Evolutionary conservation across 2,113 vertebrate genomes (phyloP).

Genomic region (Otus sunia): DNA sequence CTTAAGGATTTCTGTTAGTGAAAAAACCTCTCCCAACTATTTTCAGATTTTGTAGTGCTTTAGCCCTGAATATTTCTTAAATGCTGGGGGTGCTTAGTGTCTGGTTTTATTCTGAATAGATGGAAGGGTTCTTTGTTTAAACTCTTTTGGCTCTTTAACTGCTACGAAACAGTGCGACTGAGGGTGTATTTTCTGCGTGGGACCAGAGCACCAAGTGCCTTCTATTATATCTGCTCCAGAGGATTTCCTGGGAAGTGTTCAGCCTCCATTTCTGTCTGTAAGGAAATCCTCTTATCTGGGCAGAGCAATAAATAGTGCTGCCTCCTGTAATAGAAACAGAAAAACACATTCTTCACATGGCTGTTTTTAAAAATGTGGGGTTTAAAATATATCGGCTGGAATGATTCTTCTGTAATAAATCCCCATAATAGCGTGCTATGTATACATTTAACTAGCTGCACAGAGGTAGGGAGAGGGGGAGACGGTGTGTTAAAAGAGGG

Average conservation of each 20-base stretch:
- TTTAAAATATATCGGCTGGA: neutral
- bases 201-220: conserved; percentile 23
- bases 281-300: conserved; percentile 72
- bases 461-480: neutral
- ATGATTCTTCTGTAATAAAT: conserved; percentile 39
- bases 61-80: neutral
- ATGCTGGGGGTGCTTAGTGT: neutral
- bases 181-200: neutral
- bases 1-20: neutral
- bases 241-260: conserved; percentile 67
- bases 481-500: neutral
- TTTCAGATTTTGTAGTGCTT: neutral
- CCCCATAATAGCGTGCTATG: neutral
- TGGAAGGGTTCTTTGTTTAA: conserved; percentile 29
- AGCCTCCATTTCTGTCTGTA: conserved; percentile 61
- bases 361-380: conserved; percentile 22
- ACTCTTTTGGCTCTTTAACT: neutral
- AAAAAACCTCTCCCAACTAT: neutral
- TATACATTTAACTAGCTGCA: neutral
- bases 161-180: neutral
- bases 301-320: conserved; percentile 61
- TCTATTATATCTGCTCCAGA: conserved; percentile 36
- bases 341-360: conserved; percentile 28
- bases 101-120: neutral
- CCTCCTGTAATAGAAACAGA: conserved; percentile 52